Conservation (phyloP, 2,888 invertebrate genomes). For the Tortricodes alternella region DNA sequence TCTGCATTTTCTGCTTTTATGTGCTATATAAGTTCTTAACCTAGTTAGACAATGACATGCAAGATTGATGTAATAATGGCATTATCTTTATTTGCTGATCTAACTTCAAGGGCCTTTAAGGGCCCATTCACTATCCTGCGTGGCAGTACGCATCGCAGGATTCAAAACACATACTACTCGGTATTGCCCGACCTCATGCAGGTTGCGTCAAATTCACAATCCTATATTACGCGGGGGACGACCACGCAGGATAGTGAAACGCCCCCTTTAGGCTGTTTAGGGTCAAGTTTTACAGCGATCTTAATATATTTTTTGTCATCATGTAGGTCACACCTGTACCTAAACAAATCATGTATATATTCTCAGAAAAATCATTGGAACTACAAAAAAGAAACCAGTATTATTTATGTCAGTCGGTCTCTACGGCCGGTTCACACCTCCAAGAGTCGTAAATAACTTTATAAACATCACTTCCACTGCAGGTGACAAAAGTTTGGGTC, state of each 20-base stretch:
- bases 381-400: conserved; percentile 22
- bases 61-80: not conserved
- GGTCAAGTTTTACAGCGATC: not conserved
- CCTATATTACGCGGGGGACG: no score
- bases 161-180: no score
- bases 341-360: not conserved
- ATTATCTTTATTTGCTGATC: not conserved
- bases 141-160: no score
- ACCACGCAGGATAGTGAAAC: no score
- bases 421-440: conserved; percentile 21
- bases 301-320: no score
- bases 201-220: no score
- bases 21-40: conserved; percentile 9
- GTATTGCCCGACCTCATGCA: no score
- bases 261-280: not conserved
- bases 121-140: no score
- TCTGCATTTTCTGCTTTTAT: not conserved
- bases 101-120: not conserved
- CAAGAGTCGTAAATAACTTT: conserved; percentile 13
- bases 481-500: conserved; percentile 2
- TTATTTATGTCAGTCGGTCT: conserved; percentile 24
- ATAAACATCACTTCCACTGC: conserved; percentile 25
- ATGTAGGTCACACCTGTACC: no score
- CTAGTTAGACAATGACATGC: conserved; percentile 5
- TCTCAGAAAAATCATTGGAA: conserved; percentile 15